phyloP scores from a whole-genome alignment of 2,797 vertebrate genomes.

The Phaenicophaeus curvirostris region DNA sequence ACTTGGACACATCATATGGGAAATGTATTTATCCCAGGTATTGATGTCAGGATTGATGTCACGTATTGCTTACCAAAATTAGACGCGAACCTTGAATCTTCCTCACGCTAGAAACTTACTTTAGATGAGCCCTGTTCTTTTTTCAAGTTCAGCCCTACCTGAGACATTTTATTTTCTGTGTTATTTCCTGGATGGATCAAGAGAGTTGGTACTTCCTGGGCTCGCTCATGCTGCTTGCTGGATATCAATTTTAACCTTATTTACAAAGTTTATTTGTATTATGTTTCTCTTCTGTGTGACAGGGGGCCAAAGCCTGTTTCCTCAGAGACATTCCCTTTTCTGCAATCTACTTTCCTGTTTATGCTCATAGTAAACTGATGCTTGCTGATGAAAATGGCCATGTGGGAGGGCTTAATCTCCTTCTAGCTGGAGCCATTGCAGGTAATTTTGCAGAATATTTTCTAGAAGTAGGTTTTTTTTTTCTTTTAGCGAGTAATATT shows the following conservation, averaged over 20 bases:
- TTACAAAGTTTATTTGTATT: conserved; percentile 43
- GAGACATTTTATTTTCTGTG: background rate
- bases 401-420: conserved; percentile 89
- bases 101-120: background rate
- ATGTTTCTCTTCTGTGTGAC: conserved; percentile 55
- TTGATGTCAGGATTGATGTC: background rate
- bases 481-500: conserved; percentile 34
- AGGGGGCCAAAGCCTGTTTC: conserved; percentile 99
- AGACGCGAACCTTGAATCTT: background rate
- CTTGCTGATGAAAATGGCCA: conserved; percentile 88
- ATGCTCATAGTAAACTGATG: conserved; percentile 89
- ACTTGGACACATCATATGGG: background rate
- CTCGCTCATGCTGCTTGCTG: background rate
- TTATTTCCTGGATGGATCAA: background rate
- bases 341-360: conserved; percentile 97
- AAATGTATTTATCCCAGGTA: background rate
- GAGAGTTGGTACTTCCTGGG: background rate
- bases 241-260: conserved; percentile 1
- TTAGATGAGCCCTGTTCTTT: background rate
- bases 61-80: background rate
- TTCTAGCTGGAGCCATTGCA: conserved; percentile 94
- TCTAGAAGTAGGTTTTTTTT: conserved; percentile 32
- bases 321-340: conserved; percentile 99
- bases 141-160: background rate
- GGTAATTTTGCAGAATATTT: conserved; percentile 79